Evolutionary conservation across 2,113 vertebrate species (phyloP).

Genomic region (Bufo gargarizans): DNA sequence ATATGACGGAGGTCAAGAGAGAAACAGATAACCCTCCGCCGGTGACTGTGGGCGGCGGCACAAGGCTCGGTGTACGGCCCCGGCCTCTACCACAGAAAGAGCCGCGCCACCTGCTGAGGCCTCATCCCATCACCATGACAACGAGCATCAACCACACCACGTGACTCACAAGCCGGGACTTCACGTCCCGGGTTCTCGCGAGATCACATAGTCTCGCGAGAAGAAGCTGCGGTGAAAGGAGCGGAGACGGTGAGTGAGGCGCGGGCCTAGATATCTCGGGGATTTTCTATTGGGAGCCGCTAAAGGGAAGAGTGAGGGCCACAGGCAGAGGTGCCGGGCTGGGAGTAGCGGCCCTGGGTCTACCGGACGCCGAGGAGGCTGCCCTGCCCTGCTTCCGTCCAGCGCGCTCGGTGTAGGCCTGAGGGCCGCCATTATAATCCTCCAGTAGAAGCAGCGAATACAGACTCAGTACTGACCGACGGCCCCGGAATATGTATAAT

Average conservation of each 20-base stretch:
- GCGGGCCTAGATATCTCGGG: neutral
- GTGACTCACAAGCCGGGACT: neutral
- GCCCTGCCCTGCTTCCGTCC: too few species aligned
- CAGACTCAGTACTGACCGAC: too few species aligned
- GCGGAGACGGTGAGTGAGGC: neutral
- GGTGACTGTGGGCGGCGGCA: too few species aligned
- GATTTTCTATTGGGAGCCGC: neutral
- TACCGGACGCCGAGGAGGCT: too few species aligned
- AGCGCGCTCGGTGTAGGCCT: neutral
- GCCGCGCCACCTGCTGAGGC: too few species aligned
- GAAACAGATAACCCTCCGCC: too few species aligned
- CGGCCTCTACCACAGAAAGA: too few species aligned
- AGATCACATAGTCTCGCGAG: constrained; percentile 7
- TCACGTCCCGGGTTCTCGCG: neutral
- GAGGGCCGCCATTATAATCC: too few species aligned
- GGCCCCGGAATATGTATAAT: too few species aligned
- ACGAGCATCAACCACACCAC: neutral
- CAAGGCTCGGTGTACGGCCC: too few species aligned
- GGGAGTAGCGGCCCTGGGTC: neutral
- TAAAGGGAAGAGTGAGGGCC: neutral
- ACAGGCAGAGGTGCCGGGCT: neutral
- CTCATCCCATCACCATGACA: neutral
- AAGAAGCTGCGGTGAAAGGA: neutral
- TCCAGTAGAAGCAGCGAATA: too few species aligned
- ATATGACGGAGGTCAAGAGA: too few species aligned